Percentiles rank a stretch among this genome's conserved stretches.
Evolutionary conservation across 2,113 vertebrate species (phyloP).

Genomic region (Machaerirhynchus nigripectus): DNA sequence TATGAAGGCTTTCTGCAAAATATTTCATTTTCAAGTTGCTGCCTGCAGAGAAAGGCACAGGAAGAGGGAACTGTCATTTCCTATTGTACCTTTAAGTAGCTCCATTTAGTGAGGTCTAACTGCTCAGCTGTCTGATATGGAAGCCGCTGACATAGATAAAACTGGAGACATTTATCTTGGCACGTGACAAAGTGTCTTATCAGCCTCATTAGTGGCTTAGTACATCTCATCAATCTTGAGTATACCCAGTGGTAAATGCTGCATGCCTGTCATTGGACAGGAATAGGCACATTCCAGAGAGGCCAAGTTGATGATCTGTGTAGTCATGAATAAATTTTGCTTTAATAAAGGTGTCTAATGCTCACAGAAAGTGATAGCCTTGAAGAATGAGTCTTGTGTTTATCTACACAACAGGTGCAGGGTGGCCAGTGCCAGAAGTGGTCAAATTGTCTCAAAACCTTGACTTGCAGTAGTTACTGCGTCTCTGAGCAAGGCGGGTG

Average conservation of each 20-base stretch:
- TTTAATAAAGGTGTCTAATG: constrained; percentile 62
- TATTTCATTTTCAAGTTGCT: neutral
- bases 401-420: constrained; percentile 55
- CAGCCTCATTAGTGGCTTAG: constrained; percentile 61
- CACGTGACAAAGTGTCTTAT: constrained; percentile 59
- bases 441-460: neutral
- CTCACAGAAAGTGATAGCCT: constrained; percentile 39
- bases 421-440: neutral
- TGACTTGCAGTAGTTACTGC: neutral
- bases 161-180: constrained; percentile 58
- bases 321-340: constrained; percentile 59
- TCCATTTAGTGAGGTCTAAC: constrained; percentile 20
- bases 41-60: neutral
- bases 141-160: constrained; percentile 47
- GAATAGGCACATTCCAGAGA: constrained; percentile 43
- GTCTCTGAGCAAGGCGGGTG: neutral
- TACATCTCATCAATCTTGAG: constrained; percentile 57
- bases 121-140: constrained; percentile 28
- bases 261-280: constrained; percentile 31
- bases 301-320: constrained; percentile 54
- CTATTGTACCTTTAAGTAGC: constrained; percentile 14
- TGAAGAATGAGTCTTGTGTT: constrained; percentile 39
- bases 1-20: neutral
- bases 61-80: neutral
- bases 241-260: constrained; percentile 41